Evolutionary conservation across 2,113 vertebrate genomes (phyloP).

Genomic region (Barbus barbus): DNA sequence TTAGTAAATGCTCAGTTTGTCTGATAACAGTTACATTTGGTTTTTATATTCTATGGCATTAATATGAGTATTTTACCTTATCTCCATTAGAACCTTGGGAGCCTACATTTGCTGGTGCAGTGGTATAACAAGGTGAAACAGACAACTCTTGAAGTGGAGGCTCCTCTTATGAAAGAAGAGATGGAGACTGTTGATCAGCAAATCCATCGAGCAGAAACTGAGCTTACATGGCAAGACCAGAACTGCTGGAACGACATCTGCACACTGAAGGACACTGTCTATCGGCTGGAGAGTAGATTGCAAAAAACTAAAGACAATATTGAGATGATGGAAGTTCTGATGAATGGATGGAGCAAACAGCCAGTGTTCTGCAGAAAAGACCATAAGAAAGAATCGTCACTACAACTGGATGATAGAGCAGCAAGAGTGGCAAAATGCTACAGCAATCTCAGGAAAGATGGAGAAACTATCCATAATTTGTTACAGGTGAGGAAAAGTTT

Average conservation of each 20-base stretch:
- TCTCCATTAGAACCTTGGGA: slow-evolving; percentile 69
- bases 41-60: slow-evolving; percentile 1
- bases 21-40: neutral
- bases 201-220: slow-evolving; percentile 67
- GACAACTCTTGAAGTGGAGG: slow-evolving; percentile 77
- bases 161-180: slow-evolving; percentile 73
- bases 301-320: slow-evolving; percentile 74
- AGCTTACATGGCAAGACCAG: slow-evolving; percentile 71
- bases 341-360: slow-evolving; percentile 75
- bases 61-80: slow-evolving; percentile 5
- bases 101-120: slow-evolving; percentile 76
- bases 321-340: slow-evolving; percentile 69
- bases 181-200: slow-evolving; percentile 70
- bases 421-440: slow-evolving; percentile 73
- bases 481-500: slow-evolving; percentile 69
- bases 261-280: slow-evolving; percentile 61
- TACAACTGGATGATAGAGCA: slow-evolving; percentile 75
- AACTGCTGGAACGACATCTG: slow-evolving; percentile 75
- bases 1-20: slow-evolving; percentile 58
- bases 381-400: slow-evolving; percentile 70
- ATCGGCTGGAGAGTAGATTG: slow-evolving; percentile 70
- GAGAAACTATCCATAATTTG: slow-evolving; percentile 72
- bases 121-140: slow-evolving; percentile 79
- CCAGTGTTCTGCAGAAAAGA: slow-evolving; percentile 76
- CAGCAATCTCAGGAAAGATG: slow-evolving; percentile 72